A percentile compares a stretch with the other conserved stretches of the same genome.
Conservation (phyloP, 2,888 invertebrate species). For the Catocala sponsa region DNA sequence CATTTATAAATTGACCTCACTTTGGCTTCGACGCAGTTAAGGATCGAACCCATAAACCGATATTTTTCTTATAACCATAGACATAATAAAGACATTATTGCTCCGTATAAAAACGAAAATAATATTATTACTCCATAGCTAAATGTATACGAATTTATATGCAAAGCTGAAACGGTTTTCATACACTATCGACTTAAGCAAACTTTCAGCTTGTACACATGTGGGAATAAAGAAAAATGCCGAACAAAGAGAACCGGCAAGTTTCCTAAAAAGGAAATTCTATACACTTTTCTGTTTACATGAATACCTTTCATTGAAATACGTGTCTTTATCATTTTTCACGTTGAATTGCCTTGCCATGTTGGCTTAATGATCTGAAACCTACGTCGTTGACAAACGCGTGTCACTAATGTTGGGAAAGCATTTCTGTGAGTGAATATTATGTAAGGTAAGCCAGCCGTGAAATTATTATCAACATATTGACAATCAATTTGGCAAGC, state of each 20-base stretch:
- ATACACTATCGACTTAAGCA: background rate
- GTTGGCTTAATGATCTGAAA: constrained; percentile 13
- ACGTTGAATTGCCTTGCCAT: background rate
- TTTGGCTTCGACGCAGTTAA: constrained; percentile 62
- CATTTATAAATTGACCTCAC: constrained; percentile 83
- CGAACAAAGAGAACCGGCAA: constrained; percentile 23
- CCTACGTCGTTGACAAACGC: constrained; percentile 2
- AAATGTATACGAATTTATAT: background rate
- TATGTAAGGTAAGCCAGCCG: constrained; percentile 8
- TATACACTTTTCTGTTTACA: constrained; percentile 22
- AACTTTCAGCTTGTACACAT: constrained; percentile 8
- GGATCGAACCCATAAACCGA: constrained; percentile 56
- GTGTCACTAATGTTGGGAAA: constrained; percentile 6
- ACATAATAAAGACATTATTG: constrained; percentile 34
- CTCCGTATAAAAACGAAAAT: background rate
- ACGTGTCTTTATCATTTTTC: constrained; percentile 8
- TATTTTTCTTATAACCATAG: constrained; percentile 36
- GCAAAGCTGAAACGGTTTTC: background rate
- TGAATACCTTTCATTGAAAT: constrained; percentile 17
- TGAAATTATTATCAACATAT: constrained; percentile 37
- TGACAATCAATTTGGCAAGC: constrained; percentile 42
- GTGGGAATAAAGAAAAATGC: constrained; percentile 25
- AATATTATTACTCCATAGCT: constrained; percentile 9
- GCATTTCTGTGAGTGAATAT: constrained; percentile 12
- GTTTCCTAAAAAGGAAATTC: constrained; percentile 17